Evolutionary conservation across 2,797 vertebrate genomes (phyloP).

Genomic region (Euthynnus affinis): DNA sequence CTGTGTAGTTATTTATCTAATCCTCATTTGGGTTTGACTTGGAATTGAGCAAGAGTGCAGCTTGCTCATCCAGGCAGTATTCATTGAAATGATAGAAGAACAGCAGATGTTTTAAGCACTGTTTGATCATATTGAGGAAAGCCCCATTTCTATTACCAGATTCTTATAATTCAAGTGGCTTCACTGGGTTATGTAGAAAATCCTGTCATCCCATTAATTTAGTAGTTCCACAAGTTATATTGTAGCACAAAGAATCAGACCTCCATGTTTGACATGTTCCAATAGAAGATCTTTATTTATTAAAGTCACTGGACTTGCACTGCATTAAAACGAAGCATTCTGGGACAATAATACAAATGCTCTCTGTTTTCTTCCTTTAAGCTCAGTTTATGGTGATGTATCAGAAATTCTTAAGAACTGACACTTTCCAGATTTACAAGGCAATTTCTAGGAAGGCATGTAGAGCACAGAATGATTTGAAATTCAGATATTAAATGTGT

Average conservation of each 20-base stretch:
- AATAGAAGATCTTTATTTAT: background rate
- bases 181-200: background rate
- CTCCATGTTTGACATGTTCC: background rate
- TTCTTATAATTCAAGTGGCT: background rate
- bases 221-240: background rate
- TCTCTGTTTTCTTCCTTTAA: background rate
- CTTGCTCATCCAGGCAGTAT: background rate
- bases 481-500: slow-evolving; percentile 19
- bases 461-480: background rate
- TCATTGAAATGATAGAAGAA: slow-evolving; percentile 7
- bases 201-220: background rate
- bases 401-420: no score
- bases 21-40: slow-evolving; percentile 3
- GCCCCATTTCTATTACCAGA: background rate
- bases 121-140: background rate
- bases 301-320: background rate
- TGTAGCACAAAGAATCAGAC: no score
- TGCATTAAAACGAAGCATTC: background rate
- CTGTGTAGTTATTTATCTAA: slow-evolving; percentile 4
- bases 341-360: background rate
- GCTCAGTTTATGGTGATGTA: background rate
- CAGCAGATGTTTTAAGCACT: slow-evolving; percentile 9
- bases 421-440: background rate
- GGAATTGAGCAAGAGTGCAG: background rate
- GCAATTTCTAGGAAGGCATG: background rate